A percentile compares a stretch with the other conserved stretches of the same genome.
Evolutionary conservation across 2,888 invertebrate species (phyloP).

Genomic region (Caenorhabditis becei): DNA sequence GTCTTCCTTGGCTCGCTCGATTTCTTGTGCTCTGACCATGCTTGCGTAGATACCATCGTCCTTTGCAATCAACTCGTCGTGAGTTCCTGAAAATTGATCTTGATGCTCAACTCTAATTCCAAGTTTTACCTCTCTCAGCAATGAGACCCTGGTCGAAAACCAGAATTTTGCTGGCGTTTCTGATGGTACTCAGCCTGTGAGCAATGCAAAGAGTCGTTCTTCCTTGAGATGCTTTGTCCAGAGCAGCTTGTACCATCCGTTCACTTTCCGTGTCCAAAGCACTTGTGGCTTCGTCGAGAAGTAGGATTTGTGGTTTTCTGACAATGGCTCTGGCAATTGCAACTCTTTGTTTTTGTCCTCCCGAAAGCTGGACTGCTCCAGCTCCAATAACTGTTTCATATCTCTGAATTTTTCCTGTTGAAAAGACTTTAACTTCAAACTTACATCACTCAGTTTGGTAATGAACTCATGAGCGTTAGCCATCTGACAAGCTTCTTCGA

Average conservation of each 20-base stretch:
- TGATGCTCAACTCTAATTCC: neutral
- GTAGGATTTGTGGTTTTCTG: conserved; percentile 77
- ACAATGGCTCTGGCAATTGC: conserved; percentile 73
- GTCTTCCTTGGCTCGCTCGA: conserved; percentile 72
- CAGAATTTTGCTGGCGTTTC: conserved; percentile 83
- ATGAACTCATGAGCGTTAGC: conserved; percentile 83
- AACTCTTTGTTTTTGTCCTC: conserved; percentile 70
- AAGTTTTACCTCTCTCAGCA: conserved; percentile 79
- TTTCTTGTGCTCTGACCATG: conserved; percentile 82
- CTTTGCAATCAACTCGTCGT: conserved; percentile 85
- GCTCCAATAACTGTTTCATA: conserved; percentile 67
- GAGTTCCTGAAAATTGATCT: conserved; percentile 85
- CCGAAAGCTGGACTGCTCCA: conserved; percentile 68
- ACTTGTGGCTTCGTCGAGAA: conserved; percentile 82
- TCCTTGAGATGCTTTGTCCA: conserved; percentile 83
- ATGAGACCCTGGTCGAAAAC: conserved; percentile 82
- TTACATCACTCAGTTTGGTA: conserved; percentile 80
- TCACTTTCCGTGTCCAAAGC: conserved; percentile 85
- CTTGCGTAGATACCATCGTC: conserved; percentile 86
- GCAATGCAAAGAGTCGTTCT: conserved; percentile 83
- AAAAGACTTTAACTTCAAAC: conserved; percentile 8
- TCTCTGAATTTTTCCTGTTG: conserved; percentile 35
- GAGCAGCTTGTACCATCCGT: conserved; percentile 89
- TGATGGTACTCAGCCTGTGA: conserved; percentile 83
- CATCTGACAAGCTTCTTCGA: conserved; percentile 70